Base-by-base conservation (phyloP, 2,113 vertebrate genomes). In the Anguilla rostrata region DNA sequence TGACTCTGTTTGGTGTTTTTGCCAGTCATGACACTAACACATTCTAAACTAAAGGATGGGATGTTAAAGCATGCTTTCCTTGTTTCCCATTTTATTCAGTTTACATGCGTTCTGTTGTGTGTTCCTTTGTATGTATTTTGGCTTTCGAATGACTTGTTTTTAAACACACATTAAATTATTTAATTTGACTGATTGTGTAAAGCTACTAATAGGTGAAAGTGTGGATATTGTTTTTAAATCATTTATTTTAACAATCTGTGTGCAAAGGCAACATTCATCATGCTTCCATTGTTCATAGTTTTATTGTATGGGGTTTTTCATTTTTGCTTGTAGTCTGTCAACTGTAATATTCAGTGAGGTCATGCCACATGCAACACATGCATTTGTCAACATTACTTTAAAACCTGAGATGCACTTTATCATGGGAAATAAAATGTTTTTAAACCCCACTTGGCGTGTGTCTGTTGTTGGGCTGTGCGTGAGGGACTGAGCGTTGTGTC, bases 351-450 rank as follows among this genome's bases (percentile, higher is more conserved):
- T 78, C 29, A 53, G 16, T 75, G 18, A 56, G 40, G 46, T 56
- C 66, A 39, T 22, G 40, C 39, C 40, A 18, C 12, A 46, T 56
- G 8, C 43, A 53, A 29, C 20, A 34, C 26, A 41, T 53, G 49
- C 7, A 46, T 83, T 83, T 53, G 81, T 83, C n/a, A 57, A 29
- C 49, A 15, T n/a, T 53, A 15, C 7, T 83, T 40, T 15, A 46
- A 85, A 78, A 87, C 20, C 71, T 22, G 53, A 79, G 78, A 34
- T 81, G 78, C 40, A 81, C 78, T 34, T 84, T 41, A 53, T 53
- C 49, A n/a, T 57, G 34, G 22, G 20, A 82, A 92, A 91, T 88
- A 90, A 91, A 89, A 49, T 22, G 20, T 82, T 85, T 56, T 86
- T 82, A 6, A 78, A 78, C 39, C 14, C 22, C 34, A 46, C 66